Base-by-base conservation (phyloP, 2,888 invertebrate species). In the Coleophora deauratella region DNA sequence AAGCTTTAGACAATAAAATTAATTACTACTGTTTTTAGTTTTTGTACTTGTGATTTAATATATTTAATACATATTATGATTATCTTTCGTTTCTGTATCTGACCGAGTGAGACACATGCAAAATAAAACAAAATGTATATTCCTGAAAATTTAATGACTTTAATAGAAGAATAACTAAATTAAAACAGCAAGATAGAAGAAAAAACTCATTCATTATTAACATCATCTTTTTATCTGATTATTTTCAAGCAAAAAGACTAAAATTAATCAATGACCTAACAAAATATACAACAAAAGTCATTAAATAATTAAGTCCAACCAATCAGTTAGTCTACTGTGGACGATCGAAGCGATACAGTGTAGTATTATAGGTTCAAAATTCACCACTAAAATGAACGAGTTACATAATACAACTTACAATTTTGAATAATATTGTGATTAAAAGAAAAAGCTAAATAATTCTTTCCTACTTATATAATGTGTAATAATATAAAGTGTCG, bases 231-330 rank as follows among this genome's bases (percentile, higher is more conserved):
- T 74, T 64, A 70, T 76, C 73, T 67, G 76, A 80, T 80, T 79
- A 80, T 69, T 69, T 71, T 73, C 60, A 72, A 85, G 78, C 77
- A 68, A 75, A 72, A 74, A 65, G 81, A 82, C 76, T 72, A 78
- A 80, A 84, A 85, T 84, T 84, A 85, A 84, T 81, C 78, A 85
- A 85, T 84, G 85, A 85, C 85, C 84, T 82, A 85, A 85, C 85
- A 85, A 85, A 84, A 85, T 85, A 85, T 85, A 85, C 85, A 85
- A 85, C 85, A 85, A 85, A 84, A 84, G 85, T 84, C 85, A 85
- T 85, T 75, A 80, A 82, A 82, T 82, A 84, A 85, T 84, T 74
- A 69, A 76, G 84, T 81, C 80, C 75, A 75, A 75, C 76, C 72
- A 70, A 71, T 73, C 63, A 64, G 72, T 75, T 73, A 74, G 72